phyloP scores from a whole-genome alignment of 2,888 invertebrate genomes.

The Tinea pellionella region DNA sequence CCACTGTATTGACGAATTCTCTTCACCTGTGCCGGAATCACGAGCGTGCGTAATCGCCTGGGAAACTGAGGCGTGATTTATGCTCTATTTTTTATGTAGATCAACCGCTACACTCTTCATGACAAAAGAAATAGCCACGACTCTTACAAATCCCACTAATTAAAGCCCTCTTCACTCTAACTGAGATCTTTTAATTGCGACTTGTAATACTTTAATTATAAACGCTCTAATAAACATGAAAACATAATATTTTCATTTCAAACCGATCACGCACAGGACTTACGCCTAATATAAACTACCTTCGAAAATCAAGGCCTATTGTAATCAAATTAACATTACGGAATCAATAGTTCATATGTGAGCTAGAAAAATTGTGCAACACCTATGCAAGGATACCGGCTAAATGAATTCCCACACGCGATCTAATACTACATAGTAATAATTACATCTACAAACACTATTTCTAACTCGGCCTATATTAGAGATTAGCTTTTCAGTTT shows the following conservation, averaged over 20 bases:
- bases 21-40: conserved; percentile 23
- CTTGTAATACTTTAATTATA: too few relatives aligned
- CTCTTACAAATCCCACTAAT: neutral
- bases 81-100: conserved; percentile 30
- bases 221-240: too few relatives aligned
- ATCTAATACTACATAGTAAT: conserved; percentile 15
- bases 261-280: neutral
- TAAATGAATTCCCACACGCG: conserved; percentile 21
- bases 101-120: conserved; percentile 26
- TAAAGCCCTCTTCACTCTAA: neutral
- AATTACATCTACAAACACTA: neutral
- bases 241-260: too few relatives aligned
- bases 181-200: neutral
- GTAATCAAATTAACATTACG: conserved; percentile 20
- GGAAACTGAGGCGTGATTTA: conserved; percentile 29
- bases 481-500: neutral
- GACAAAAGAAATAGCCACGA: conserved; percentile 11
- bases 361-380: conserved; percentile 19
- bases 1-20: conserved; percentile 15
- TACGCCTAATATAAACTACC: neutral
- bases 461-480: neutral
- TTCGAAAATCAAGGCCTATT: conserved; percentile 17
- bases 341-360: conserved; percentile 20
- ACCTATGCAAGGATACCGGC: conserved; percentile 18
- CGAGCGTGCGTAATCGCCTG: conserved; percentile 31